Base-by-base conservation (phyloP, 2,888 invertebrate species). In the Tanytarsus gracilentus region DNA sequence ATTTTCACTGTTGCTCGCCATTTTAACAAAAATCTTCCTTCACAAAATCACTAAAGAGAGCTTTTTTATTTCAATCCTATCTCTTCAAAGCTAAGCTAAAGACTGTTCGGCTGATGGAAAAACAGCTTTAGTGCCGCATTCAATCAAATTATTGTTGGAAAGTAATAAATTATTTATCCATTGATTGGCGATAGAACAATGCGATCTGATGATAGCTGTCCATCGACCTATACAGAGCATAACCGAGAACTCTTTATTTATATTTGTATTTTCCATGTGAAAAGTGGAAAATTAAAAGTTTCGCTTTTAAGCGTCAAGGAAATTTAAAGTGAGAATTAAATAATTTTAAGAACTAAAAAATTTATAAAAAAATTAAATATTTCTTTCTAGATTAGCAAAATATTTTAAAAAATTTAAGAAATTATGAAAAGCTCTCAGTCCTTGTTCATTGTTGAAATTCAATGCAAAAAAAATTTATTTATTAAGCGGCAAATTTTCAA, bases 81-180 rank as follows among this genome's bases (percentile, higher is more conserved):
- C 9, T 27, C 5, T 14, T 9, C 50, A 30, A 27, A 30, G 51
- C 16, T 18, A 29, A 27, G 3, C 27, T 16, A 51, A 51, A 29
- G 51, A 30, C 30, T 27, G 51, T 30, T 11, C 2, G 30, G 14
- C 9, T 21, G 9, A 11, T 39, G 14, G 14, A 14, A 14, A 16
- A 4, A 30, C 25, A n/a, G 7, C 14, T n/a, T n/a, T n/a, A n/a
- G n/a, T n/a, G n/a, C n/a, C 29, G 29, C 2, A 51, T 14, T 30
- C 30, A 51, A 51, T 51, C 51, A 25, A 51, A 18, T 27, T 18
- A 14, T 9, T 39, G 6, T 11, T 18, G 2, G 29, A 30, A 50
- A 21, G n/a, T 9, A 39, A 6, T 51, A 25, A 51, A 51, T 51
- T 51, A 51, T 51, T 51, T 30, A 51, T 30, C 27, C 30, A 51